Evolutionary conservation across 2,113 vertebrate species (phyloP).

Genomic region (Rallus limicola): DNA sequence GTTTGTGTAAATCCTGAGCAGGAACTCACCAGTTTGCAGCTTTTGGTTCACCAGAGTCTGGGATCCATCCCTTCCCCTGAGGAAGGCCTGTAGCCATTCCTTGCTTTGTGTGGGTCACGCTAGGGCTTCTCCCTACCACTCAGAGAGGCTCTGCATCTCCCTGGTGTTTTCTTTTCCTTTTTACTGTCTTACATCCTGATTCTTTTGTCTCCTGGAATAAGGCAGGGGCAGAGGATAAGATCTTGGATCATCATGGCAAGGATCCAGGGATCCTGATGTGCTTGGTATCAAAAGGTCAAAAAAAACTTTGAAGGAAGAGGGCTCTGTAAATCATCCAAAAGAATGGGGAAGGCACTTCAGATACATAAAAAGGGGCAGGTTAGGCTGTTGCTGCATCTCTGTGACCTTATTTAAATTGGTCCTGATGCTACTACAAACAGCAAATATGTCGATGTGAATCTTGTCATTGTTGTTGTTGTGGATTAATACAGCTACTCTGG

Average conservation of each 20-base stretch:
- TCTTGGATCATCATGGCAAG: neutral
- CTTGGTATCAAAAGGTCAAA: neutral
- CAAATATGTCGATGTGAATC: neutral
- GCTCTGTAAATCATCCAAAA: neutral
- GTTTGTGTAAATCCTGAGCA: neutral
- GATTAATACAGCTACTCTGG: neutral
- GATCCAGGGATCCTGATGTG: neutral
- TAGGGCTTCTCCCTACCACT: neutral
- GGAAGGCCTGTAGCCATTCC: neutral
- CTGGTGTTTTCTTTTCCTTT: neutral
- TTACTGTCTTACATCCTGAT: neutral
- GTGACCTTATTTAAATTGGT: neutral
- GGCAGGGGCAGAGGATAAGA: neutral
- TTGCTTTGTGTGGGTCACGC: neutral
- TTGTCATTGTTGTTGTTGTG: neutral
- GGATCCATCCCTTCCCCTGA: neutral
- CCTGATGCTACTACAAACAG: neutral
- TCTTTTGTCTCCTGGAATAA: neutral
- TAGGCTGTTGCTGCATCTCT: neutral
- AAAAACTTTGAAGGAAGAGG: neutral
- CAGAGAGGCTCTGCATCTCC: neutral
- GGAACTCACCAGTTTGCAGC: neutral
- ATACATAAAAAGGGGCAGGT: neutral
- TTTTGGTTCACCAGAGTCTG: neutral
- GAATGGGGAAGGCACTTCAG: neutral